Conservation (phyloP, 2,113 vertebrate genomes). For the Periophthalmodon schlosseri region DNA sequence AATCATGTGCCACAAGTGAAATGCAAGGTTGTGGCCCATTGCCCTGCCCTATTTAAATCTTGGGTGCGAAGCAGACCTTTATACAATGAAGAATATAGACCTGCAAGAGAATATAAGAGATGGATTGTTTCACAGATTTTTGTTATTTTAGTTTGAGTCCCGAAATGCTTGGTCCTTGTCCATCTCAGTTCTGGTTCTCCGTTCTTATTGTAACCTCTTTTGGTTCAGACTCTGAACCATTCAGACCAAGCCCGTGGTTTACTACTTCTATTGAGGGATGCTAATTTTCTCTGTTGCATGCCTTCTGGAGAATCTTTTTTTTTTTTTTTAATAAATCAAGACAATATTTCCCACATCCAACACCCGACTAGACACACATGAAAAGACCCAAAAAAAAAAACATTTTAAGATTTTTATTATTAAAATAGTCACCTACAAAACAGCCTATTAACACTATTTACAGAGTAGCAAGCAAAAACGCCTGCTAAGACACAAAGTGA, state of each 20-base stretch:
- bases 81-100: not conserved
- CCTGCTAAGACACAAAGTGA: constrained; percentile 61
- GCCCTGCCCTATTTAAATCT: not conserved
- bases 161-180: no score
- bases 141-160: not conserved
- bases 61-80: not conserved
- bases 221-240: not conserved
- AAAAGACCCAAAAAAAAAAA: constrained; percentile 16
- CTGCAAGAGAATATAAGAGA: not conserved
- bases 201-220: not conserved
- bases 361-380: not conserved
- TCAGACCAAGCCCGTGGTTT: not conserved
- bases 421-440: constrained; percentile 86
- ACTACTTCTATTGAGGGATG: not conserved
- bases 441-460: constrained; percentile 83
- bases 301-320: no score
- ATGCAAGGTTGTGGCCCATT: constrained; percentile 2
- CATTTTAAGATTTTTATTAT: constrained; percentile 81
- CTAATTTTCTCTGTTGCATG: not conserved
- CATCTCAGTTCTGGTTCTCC: not conserved
- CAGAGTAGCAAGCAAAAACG: constrained; percentile 69
- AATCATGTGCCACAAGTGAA: constrained; percentile 12
- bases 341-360: not conserved
- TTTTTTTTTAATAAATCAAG: not conserved
- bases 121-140: not conserved